Evolutionary conservation across 2,797 vertebrate genomes (phyloP).

Genomic region (Xyrichtys novacula): DNA sequence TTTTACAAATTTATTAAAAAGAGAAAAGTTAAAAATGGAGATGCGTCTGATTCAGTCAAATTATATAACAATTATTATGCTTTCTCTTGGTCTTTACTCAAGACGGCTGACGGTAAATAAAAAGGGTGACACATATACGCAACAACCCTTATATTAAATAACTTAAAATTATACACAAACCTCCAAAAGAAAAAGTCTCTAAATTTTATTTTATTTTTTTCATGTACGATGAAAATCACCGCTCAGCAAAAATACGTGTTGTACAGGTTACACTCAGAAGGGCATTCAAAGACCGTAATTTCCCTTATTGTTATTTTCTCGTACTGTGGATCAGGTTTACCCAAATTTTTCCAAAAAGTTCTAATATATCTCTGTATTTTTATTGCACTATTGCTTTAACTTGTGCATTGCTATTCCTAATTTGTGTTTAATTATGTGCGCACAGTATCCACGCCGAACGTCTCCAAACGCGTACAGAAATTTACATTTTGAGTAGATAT

Average conservation of each 20-base stretch:
- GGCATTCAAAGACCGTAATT: not conserved
- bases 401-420: no score
- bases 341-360: no score
- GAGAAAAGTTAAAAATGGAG: not conserved
- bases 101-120: not conserved
- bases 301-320: no score
- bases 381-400: no score
- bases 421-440: not conserved
- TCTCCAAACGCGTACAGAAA: not conserved
- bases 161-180: not conserved
- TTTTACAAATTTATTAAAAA: not conserved
- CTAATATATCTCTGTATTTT: no score
- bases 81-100: not conserved
- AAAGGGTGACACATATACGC: not conserved
- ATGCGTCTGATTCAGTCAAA: not conserved
- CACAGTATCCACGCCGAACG: not conserved
- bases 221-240: not conserved
- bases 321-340: no score
- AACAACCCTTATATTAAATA: not conserved
- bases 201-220: not conserved
- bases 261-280: not conserved
- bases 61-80: not conserved
- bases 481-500: no score
- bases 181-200: accelerated
- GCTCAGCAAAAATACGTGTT: not conserved